A percentile compares a stretch with the other conserved stretches of the same genome.
Conservation (phyloP, 2,888 invertebrate genomes). For the Brachynemurus nebulosus region DNA sequence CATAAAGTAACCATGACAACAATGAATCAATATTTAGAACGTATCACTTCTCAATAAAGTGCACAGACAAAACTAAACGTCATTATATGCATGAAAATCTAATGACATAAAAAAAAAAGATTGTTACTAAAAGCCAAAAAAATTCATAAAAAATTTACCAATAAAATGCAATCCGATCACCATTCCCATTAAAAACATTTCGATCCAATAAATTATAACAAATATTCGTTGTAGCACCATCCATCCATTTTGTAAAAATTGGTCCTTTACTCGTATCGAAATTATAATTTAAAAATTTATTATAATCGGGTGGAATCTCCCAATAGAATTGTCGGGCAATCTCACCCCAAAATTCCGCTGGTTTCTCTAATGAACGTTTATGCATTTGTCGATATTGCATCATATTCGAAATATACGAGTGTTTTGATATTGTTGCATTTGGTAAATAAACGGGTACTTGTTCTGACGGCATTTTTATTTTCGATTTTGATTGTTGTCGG, state of each 20-base stretch:
- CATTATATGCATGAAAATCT: too few relatives aligned
- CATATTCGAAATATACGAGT: constrained; percentile 52
- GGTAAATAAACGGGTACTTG: constrained; percentile 42
- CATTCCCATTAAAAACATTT: constrained; percentile 76
- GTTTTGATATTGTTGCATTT: constrained; percentile 38
- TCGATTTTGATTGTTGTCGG: too few relatives aligned
- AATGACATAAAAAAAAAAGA: too few relatives aligned
- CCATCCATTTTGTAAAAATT: constrained; percentile 88
- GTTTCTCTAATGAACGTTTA: constrained; percentile 72
- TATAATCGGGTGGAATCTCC: constrained; percentile 61
- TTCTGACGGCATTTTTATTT: constrained; percentile 39
- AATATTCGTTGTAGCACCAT: constrained; percentile 87
- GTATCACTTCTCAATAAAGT: too few relatives aligned
- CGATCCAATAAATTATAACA: constrained; percentile 92
- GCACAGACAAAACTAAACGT: too few relatives aligned
- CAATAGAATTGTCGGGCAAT: constrained; percentile 90
- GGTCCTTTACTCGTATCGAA: constrained; percentile 82
- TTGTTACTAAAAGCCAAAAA: too few relatives aligned
- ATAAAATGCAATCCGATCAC: constrained; percentile 84
- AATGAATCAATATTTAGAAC: too few relatives aligned
- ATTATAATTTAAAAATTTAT: constrained; percentile 77
- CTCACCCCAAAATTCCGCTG: constrained; percentile 85
- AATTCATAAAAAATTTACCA: constrained; percentile 45
- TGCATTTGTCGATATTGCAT: constrained; percentile 73
- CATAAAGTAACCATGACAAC: too few relatives aligned